These are phyloP conservation scores for Epinephelus coioides DNA, from an alignment of 2,797 vertebrate genomes.

Conservation along the genomic window DNA sequence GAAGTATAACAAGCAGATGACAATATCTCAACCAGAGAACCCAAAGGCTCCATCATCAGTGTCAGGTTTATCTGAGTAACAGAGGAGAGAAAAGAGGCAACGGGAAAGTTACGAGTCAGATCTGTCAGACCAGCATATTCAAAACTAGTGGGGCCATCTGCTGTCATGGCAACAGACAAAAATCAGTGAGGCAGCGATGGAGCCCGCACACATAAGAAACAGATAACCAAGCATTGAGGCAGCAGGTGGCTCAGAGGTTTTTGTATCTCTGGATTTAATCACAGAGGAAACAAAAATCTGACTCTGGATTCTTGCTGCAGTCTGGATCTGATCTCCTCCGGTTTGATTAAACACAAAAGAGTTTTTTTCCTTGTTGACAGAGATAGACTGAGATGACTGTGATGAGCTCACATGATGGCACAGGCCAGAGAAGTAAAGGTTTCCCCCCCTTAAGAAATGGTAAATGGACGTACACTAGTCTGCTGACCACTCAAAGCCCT, in stretches of 20 bases:
- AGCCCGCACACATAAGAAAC: slow-evolving; percentile 1
- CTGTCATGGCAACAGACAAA: slow-evolving; percentile 66
- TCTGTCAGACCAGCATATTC: slow-evolving; percentile 7
- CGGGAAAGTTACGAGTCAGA: neutral
- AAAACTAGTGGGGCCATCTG: slow-evolving; percentile 26
- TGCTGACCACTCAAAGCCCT: too few relatives aligned
- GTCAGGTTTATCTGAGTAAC: neutral
- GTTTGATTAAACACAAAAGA: neutral
- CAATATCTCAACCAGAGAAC: neutral
- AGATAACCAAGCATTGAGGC: neutral
- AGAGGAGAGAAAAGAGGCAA: neutral
- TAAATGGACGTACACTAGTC: too few relatives aligned
- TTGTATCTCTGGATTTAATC: slow-evolving; percentile 8
- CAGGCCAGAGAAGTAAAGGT: neutral
- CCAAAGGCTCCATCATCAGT: neutral
- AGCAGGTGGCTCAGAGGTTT: slow-evolving; percentile 15
- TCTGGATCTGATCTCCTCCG: slow-evolving; percentile 11
- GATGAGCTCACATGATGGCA: neutral
- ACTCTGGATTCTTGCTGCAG: neutral
- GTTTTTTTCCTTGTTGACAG: neutral
- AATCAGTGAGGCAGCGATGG: slow-evolving; percentile 42
- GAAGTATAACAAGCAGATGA: neutral
- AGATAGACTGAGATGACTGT: neutral
- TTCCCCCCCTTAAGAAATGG: too few relatives aligned
- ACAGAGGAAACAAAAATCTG: slow-evolving; percentile 2